Conservation (phyloP, 1,140 invertebrate species). For the Brachionus asplanchnoidis region DNA sequence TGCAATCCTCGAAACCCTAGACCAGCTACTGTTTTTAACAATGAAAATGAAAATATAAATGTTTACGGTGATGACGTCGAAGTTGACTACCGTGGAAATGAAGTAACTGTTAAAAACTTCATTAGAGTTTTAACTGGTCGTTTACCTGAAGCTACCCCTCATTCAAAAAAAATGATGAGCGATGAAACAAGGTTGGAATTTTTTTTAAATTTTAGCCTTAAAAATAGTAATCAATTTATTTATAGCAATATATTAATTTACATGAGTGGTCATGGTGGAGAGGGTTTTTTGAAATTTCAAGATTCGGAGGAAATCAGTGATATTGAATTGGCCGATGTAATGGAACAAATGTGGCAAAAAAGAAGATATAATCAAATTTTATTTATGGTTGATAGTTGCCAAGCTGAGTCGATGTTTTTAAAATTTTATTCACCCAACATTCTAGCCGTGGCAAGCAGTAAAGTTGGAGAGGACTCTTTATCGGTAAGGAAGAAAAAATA, state of each 20-base stretch:
- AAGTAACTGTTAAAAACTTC: constrained; percentile 97
- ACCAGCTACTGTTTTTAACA: constrained; percentile 92
- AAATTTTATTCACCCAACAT: constrained; percentile 98
- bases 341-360: constrained; percentile 99
- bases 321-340: constrained; percentile 92
- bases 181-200: constrained; percentile 95
- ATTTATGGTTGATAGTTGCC: constrained; percentile 97
- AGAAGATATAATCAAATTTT: constrained; percentile 94
- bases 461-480: constrained; percentile 81
- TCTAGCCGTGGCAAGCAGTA: constrained; percentile 87
- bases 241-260: constrained; percentile 35
- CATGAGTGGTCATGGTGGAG: constrained; percentile 80
- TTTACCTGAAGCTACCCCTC: constrained; percentile 78
- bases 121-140: constrained; percentile 87
- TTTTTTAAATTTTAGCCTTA: constrained; percentile 73
- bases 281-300: constrained; percentile 98
- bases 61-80: constrained; percentile 99
- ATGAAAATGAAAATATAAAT: constrained; percentile 94
- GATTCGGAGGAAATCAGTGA: constrained; percentile 99
- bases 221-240: constrained; percentile 1
- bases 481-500: no score
- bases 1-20: constrained; percentile 94
- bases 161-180: constrained; percentile 87
- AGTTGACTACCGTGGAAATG: constrained; percentile 96
- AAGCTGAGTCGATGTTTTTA: constrained; percentile 96